Conservation (phyloP, 1,140 invertebrate species). For the Oscheius sp. region DNA sequence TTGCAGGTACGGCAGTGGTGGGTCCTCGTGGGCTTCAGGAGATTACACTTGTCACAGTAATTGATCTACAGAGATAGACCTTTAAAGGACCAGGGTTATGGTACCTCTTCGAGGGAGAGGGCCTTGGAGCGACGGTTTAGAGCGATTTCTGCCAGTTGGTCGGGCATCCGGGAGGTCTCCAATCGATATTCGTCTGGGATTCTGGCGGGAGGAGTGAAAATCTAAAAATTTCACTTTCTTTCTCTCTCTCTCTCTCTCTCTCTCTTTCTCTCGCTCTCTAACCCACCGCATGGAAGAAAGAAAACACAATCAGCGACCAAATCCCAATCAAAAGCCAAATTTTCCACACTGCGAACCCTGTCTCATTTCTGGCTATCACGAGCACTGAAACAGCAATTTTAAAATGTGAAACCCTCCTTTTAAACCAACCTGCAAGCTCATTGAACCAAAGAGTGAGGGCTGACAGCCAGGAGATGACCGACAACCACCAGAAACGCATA, state of each 20-base stretch:
- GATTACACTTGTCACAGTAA: slow-evolving; percentile 24
- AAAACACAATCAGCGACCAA: neutral
- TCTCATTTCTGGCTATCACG: neutral
- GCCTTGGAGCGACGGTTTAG: neutral
- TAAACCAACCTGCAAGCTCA: too few species aligned
- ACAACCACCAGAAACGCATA: slow-evolving; percentile 1
- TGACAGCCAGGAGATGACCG: neutral
- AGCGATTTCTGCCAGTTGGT: too few species aligned
- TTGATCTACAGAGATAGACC: neutral
- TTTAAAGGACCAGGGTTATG: too few species aligned
- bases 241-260: too few species aligned
- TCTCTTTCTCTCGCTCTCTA: too few species aligned
- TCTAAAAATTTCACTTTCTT: too few species aligned
- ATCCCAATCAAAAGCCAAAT: neutral
- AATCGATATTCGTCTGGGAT: neutral
- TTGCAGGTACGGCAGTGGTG: slow-evolving; percentile 43
- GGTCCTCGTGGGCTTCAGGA: slow-evolving; percentile 29
- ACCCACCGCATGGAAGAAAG: slow-evolving; percentile 1
- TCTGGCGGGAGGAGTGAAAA: neutral
- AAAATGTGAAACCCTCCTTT: too few species aligned
- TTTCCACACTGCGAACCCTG: neutral
- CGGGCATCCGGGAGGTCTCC: too few species aligned
- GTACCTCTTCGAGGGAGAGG: neutral
- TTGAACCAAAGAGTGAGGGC: neutral
- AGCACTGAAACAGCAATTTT: too few species aligned